Base-by-base conservation (phyloP, 2,888 invertebrate species). In the Tetranychus piercei region DNA sequence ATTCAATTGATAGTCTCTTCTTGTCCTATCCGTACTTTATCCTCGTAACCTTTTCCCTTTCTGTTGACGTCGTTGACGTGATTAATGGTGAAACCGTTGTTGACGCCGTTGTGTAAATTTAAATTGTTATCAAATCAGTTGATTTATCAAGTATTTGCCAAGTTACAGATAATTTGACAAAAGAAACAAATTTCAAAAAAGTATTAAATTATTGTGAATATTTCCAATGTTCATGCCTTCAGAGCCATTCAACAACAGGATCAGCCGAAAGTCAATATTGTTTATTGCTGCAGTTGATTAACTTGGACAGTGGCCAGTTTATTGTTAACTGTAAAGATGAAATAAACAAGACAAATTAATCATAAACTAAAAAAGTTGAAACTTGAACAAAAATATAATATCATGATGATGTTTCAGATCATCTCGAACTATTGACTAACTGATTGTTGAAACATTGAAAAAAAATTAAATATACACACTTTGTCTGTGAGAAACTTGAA, bases 371-470 rank as follows among this genome's bases (percentile, higher is more conserved):
- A 34, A 15, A 34, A 71, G 18, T 9, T 15, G 34, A 75, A 69
- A 23, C 76, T 75, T 77, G 77, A 81, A 81, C 34, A 81, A 76
- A 4, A 81, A 75, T 5, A 34, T 34, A 4, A 78, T 71, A 81
- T 78, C 75, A 80, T 81, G 45, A 80, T 80, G 6, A 78, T 79
- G 65, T 79, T 80, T 69, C 79, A 78, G 75, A 80, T 34, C 34
- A 34, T 34, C 34, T 34, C 34, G 34, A 81, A 15, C 80, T 78
- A 71, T 79, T 79, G 77, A n/a, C 11, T 23, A 78, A 80, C 81
- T 81, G 80, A 8, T 74, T 70, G 6, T 76, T 74, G 7, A 81
- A n/a, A 69, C 9, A 69, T 20, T 18, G n/a, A 18, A 11, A 9
- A 23, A 69, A 23, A 69, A 23, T 23, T 20, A 23, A 22, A 69